Conservation (phyloP, 2,113 vertebrate species). For the Pedetes capensis region DNA sequence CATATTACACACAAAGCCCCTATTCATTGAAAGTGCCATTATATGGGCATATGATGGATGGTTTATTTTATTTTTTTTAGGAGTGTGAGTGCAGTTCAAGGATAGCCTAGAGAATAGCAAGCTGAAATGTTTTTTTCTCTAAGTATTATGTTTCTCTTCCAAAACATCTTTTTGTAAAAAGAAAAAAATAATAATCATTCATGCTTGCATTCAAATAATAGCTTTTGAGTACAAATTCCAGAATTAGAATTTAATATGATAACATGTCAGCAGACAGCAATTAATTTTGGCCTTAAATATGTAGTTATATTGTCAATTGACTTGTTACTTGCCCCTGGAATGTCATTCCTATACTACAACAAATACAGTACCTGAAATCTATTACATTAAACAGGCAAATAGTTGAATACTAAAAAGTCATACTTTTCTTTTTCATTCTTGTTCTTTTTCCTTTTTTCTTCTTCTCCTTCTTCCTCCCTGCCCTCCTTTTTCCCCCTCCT, state of each 20-base stretch:
- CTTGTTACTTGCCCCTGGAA: neutral
- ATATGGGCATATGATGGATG: neutral
- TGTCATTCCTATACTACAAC: neutral
- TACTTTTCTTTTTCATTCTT: neutral
- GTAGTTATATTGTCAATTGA: neutral
- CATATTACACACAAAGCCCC: neutral
- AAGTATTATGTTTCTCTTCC: neutral
- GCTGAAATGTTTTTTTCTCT: neutral
- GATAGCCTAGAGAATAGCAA: neutral
- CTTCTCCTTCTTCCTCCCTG: neutral
- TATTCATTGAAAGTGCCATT: slow-evolving; percentile 17
- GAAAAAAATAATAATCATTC: neutral
- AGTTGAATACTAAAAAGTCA: no score
- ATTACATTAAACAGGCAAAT: neutral
- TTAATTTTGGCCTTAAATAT: neutral
- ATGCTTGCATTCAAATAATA: slow-evolving; percentile 21
- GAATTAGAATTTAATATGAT: neutral
- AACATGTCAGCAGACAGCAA: neutral
- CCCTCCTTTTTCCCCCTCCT: neutral
- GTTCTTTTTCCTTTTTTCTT: neutral
- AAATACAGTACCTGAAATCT: neutral
- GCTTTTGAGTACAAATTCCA: slow-evolving; percentile 1
- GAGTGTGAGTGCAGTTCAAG: neutral
- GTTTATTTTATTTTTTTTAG: slow-evolving; percentile 47
- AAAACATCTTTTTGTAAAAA: neutral